Evolutionary conservation across 2,888 invertebrate species (phyloP), one percentile per base, ranked within the genome.

Genomic region (Hirtodrosophila histrioides): DNA sequence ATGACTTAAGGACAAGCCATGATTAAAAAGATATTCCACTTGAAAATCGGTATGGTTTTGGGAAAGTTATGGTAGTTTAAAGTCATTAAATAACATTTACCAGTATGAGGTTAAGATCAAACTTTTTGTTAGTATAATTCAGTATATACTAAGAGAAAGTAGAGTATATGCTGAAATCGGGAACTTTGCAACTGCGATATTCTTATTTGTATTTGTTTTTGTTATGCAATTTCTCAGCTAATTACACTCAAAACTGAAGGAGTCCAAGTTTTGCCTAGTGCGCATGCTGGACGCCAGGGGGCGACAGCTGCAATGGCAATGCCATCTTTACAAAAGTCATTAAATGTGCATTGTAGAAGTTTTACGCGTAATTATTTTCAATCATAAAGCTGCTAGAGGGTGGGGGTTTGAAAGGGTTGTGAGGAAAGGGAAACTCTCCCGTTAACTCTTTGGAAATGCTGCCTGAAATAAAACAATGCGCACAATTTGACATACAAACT

Each of bases 281-380:
- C 40, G 50, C 49, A 36, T 12, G 36, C 9, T 31, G 44, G 44
- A 10, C 53, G 61, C 53, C 17, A 57, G 61, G 27, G 58, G 58
- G 57, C 55, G n/a, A 31, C 49, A 48, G 44, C 69, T 48, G 55
- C 40, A 45, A 50, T 35, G 10, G 50, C 41, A 53, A 31, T 12
- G 40, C 29, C 56, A 44, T 58, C 55, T 56, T 60, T 56, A 65
- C 27, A 60, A 56, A 75, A 65, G 51, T 60, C 65, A 56, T 75
- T 70, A 69, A 69, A 53, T 60, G 40, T 35, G 55, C 53, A 60
- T 75, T 71, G 55, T 63, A 12, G 17, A 77, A 77, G 69, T 69
- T 77, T 56, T 60, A 62, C 57, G 66, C 58, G 50, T 62, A 69
- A 77, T 75, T 67, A 74, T 77, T 56, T 69, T 62, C 62, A 62